Evolutionary conservation across 2,797 vertebrate species (phyloP), one percentile per base, ranked within the genome.

Genomic region (Mallotus villosus): DNA sequence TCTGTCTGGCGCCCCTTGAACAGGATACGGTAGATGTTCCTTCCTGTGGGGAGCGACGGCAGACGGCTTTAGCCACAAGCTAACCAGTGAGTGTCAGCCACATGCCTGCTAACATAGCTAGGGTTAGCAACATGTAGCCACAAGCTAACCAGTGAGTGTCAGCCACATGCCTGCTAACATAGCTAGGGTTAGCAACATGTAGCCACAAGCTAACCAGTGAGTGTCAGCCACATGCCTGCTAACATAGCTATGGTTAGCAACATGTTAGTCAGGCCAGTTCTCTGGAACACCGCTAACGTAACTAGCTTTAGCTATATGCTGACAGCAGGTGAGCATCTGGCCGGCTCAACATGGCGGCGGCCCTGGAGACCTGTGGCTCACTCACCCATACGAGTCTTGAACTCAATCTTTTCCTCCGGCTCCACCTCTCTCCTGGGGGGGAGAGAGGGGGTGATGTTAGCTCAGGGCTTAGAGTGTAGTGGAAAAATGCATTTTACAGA

Each of bases 341-440:
- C 41, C 34, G 11, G 41, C 41, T 46, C 41, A 46, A 46, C 11
- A 14, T 46, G 41, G 41, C 41, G 12, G 41, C 41, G 8, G 41
- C 11, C 2, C 41, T 12, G 41, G 41, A 14, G 41, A 14, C 41
- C 32, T 68, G 41, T 8, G 41, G 41, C 41, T 46, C 41, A 78
- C 95, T 95, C 90, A 99, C 97, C 97, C 1, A 98, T 87, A 0
- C 97, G 95, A 19, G 97, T 98, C 90, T 98, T 98, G 67, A 98
- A 99, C 86, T 99, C 97, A 5, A 98, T 99, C 92, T 98, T 99
- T 86, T 97, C 95, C 85, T 98, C 97, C 0, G 96, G 97, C 86
- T 98, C 96, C 79, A 98, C 93, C 79, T 99, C 97, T 85, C 97
- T 98, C 88, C 97, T 99, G 83, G 21, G 57, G 24, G 57, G 9